Evolutionary conservation across 2,888 invertebrate genomes (phyloP), one percentile per base, ranked within the genome.

Genomic region (Mongoloraphidia duomilia): DNA sequence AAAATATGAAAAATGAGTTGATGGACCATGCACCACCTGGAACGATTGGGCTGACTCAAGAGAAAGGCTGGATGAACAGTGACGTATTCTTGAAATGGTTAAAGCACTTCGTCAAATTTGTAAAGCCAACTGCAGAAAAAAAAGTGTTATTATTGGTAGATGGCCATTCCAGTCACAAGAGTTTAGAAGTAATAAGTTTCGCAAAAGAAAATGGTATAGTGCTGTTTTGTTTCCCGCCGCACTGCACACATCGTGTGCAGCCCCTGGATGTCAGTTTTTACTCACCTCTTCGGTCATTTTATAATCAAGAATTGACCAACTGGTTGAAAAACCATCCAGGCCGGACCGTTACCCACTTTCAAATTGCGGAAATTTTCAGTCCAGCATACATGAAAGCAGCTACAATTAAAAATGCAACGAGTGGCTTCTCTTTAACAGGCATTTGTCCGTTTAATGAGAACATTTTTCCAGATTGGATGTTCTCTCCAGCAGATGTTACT

Each of bases 201-300:
- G 62, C 62, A 34, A 61, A 60, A 53, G 59, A 60, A 8, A 59
- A 63, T 55, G 61, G 63, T n/a, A 57, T 64, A 35, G 17, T 34
- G 35, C 10, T 50, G 42, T 9, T 56, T 4, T 53, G 55, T 43
- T 34, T 55, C 2, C 52, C 51, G 41, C 36, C 49, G 36, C 46
- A 54, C 34, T 47, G 46, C 49, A 49, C 49, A 11, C 41, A 17
- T 4, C 17, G 17, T 3, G 4, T 41, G 5, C 47, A 47, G 14
- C 41, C 14, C 44, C 11, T 12, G 34, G n/a, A 38, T 17, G 4
- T 17, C 41, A 40, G 9, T 49, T 6, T 49, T 49, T 13, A 17
- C 14, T 13, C 10, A 12, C 17, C 35, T 17, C 11, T 49, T 39
- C 33, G 35, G 14, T 3, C 41, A 35, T 26, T 41, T 36, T 11